Evolutionary conservation across 2,113 vertebrate species (phyloP), one percentile per base, ranked within the genome.

Genomic region (Ophthalmolycus amberensis): DNA sequence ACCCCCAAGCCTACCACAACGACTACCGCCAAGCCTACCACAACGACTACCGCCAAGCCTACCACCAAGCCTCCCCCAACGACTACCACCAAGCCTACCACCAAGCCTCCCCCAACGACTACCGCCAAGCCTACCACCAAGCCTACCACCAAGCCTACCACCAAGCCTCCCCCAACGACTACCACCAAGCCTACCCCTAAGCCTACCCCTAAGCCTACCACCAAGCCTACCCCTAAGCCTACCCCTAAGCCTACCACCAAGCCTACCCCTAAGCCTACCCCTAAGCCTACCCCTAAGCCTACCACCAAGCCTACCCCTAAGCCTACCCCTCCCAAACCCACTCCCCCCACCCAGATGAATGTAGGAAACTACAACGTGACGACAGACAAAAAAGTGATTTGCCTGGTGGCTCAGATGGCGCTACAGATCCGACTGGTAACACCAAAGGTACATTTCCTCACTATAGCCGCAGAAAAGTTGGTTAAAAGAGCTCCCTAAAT

Each of bases 361-460:
- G 18, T 20, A 1, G 94, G 95, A 54, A 85, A 77, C 20, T 96
- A 94, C 83, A 91, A 0, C 9, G 0, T 93, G 37, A 71, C 0
- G 14, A 74, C 5, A 0, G 20, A 1, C 0, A 29, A 25, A 1
- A n/a, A 32, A 0, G 50, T 10, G 5, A 1, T 56, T 0, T 95
- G 93, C 46, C 29, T 94, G 74, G 79, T 59, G 87, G 88, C 89
- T 59, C 22, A 75, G 0, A 83, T 93, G 82, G 88, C 40, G 0
- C 48, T 96, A 20, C 58, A 84, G 91, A 89, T 96, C 79, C 77
- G 73, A n/a, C 85, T 94, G 44, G 69, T 3, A 22, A 50, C 37
- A 60, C 5, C 16, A 54, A n/a, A 86, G 89, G 93, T 93, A 91
- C 4, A 3, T 71, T 66, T 63, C 29, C 50, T 65, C 2, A 68